Base-by-base conservation (phyloP, 1,140 invertebrate genomes). In the Aphis craccivora region DNA sequence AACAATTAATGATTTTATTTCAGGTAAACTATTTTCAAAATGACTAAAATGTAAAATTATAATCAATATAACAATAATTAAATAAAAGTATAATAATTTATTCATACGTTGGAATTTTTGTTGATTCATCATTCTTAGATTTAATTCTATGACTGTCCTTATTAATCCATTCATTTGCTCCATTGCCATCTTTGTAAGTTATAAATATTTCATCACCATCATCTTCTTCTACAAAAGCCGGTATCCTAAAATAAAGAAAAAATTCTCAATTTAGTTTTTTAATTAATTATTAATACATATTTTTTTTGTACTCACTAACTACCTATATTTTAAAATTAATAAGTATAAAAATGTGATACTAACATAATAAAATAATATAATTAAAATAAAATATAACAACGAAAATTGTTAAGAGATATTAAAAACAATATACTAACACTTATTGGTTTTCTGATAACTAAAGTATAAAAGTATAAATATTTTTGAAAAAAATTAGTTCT, bases 201-300 rank as follows among this genome's bases (percentile, higher is more conserved):
- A 93, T 86, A 93, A 93, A 93, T 40, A 93, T 93, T 86, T 86
- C 91, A 93, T 93, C 91, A 20, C 48, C 48, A 55, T 93, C 91
- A n/a, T 93, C 91, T 55, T 93, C 91, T 86, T 86, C 81, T 18
- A 93, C 51, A 53, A 86, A 5, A 37, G 91, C 91, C 20, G 37
- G 35, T 84, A 14, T 51, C 91, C 91, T 93, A 86, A 53, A 86
- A 37, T 22, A 45, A 91, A 43, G 30, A 37, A 35, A 76, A 76
- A n/a, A 76, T 76, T 76, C 18, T 76, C 18, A n/a, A 60, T 7
- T 55, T 53, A 60, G 25, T 60, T 30, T 30, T 45, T 11, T 45
- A 60, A 60, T 60, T 60, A 60, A 30, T 60, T 2, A 60, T 8
- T 5, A 60, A 60, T 30, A 30, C 55, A 60, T 30, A 25, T 60